Base-by-base conservation (phyloP, 1,140 invertebrate genomes). In the Anoplophora glabripennis region DNA sequence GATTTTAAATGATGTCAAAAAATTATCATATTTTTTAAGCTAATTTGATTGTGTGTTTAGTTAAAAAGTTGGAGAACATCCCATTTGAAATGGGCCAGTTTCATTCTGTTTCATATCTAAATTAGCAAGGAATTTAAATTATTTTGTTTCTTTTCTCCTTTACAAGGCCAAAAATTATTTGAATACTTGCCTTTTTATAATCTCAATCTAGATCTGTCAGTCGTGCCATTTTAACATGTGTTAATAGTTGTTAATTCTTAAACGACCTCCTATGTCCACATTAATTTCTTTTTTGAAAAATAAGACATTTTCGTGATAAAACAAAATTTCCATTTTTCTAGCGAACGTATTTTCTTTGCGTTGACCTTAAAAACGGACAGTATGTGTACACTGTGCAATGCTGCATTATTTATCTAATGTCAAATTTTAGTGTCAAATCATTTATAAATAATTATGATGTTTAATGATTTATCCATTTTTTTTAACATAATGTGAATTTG, bases 381-480 rank as follows among this genome's bases (percentile, higher is more conserved):
- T n/a, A 40, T 41, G 40, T 38, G 52, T 53, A 38, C 37, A 41
- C 52, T 53, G 28, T 41, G 11, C 38, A 18, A 42, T 53, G 11
- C 9, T 53, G 11, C 9, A 38, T 53, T 53, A 17, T 28, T 28
- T 28, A 28, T 28, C 21, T 28, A 56, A 61, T 45, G 59, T 61
- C 59, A 61, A 61, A 61, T 42, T 52, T 48, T 52, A 57, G 54
- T 61, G 59, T 61, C 59, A 61, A 56, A 46, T 56, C 59, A 61
- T 61, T 52, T 61, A 53, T 61, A 55, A 61, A 53, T 61, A 61
- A 28, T 28, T 28, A 3, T 28, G 21, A 28, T 28, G 21, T 28
- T 28, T 28, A 28, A 28, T 3, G 21, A 28, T 5, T 28, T 28
- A 28, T 2, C 21, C 5, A 28, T 28, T 28, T 28, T 28, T 28